Conservation (phyloP, 1,140 invertebrate species). For the Scaptomyza hsui region DNA sequence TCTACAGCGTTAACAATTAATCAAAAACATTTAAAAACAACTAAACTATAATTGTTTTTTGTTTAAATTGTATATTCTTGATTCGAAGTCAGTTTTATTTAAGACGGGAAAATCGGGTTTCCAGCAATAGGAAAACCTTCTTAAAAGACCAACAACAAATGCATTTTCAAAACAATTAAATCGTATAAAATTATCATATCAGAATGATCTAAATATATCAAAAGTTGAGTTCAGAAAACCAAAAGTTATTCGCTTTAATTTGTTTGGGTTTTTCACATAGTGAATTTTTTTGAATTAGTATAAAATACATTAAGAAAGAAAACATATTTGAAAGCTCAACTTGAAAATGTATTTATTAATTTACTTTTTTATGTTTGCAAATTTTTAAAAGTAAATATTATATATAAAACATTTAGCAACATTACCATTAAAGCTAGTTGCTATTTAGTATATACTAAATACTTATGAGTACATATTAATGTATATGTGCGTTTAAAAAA, state of each 20-base stretch:
- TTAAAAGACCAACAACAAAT: background rate
- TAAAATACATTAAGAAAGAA: too few species aligned
- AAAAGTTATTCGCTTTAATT: too few species aligned
- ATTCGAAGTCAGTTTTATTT: too few species aligned
- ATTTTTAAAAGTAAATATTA: background rate
- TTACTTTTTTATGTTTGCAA: background rate
- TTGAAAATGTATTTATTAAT: background rate
- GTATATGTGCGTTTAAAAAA: background rate
- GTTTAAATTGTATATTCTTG: too few species aligned
- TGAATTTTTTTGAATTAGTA: too few species aligned
- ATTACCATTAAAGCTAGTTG: background rate
- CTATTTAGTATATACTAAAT: background rate
- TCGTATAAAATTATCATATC: background rate
- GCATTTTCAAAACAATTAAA: background rate
- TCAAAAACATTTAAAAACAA: background rate
- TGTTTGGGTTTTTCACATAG: too few species aligned
- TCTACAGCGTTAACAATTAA: conserved; percentile 2
- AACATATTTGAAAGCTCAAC: too few species aligned
- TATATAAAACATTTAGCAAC: background rate
- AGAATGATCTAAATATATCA: too few species aligned
- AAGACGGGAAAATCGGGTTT: background rate
- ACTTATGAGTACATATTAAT: conserved; percentile 1
- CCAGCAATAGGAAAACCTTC: background rate
- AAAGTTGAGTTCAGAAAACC: too few species aligned
- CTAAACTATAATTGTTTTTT: background rate